These are phyloP conservation scores for Poeciliopsis gracilis DNA, from an alignment of 2,797 vertebrate genomes.

Conservation along the genomic window DNA sequence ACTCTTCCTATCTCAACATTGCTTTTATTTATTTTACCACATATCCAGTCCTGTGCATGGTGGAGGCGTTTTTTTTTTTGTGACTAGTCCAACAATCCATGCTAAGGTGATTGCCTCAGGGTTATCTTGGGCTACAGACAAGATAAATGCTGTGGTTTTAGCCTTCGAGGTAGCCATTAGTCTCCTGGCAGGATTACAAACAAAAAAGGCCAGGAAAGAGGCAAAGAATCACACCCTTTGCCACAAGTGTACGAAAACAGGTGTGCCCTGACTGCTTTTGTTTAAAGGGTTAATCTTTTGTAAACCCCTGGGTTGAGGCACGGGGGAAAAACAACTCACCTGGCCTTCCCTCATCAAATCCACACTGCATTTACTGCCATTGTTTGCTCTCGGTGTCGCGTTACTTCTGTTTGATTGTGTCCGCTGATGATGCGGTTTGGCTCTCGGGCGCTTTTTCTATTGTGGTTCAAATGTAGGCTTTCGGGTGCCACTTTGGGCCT, in stretches of 20 bases:
- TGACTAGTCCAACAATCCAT: conserved; percentile 42
- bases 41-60: conserved; percentile 24
- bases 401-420: conserved; percentile 54
- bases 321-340: conserved; percentile 47
- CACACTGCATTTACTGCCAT: conserved; percentile 47
- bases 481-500: conserved; percentile 54
- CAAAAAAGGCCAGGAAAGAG: conserved; percentile 56
- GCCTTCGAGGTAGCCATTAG: conserved; percentile 69
- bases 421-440: conserved; percentile 52
- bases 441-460: conserved; percentile 36
- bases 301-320: neutral
- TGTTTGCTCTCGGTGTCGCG: conserved; percentile 52
- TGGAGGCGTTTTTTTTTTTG: conserved; percentile 19
- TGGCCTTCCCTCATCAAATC: conserved; percentile 35
- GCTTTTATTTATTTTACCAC: neutral
- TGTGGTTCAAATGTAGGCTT: conserved; percentile 52
- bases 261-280: conserved; percentile 44
- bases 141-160: conserved; percentile 75
- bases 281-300: conserved; percentile 64
- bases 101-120: conserved; percentile 58
- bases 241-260: conserved; percentile 49
- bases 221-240: conserved; percentile 44
- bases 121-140: conserved; percentile 53
- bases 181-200: conserved; percentile 59
- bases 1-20: conserved; percentile 13